Conservation (phyloP, 2,113 vertebrate species). For the Sterrhoptilus dennistouni region DNA sequence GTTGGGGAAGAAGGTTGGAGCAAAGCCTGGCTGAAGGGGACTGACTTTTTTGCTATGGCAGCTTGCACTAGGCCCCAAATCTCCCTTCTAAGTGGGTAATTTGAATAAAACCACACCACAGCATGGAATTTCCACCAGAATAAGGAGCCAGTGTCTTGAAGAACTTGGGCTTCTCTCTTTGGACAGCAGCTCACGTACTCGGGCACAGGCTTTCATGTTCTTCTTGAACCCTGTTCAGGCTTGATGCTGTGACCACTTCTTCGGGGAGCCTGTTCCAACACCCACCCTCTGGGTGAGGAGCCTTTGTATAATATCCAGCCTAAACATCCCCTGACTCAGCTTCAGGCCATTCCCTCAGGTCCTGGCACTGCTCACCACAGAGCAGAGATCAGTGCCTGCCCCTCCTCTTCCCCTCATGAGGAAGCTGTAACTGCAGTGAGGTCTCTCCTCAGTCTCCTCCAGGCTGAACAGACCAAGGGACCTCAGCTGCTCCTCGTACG, state of each 20-base stretch:
- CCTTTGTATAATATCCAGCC: background rate
- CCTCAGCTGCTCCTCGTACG: accelerated
- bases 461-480: background rate
- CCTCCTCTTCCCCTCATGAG: no score
- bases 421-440: background rate
- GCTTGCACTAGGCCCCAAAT: background rate
- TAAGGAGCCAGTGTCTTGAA: background rate
- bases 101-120: background rate
- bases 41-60: background rate
- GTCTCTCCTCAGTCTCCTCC: background rate
- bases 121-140: background rate
- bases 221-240: background rate
- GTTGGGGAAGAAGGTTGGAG: background rate
- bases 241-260: background rate
- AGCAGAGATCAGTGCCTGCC: background rate
- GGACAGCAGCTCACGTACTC: accelerated
- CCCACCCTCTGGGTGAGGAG: accelerated
- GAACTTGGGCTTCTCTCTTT: background rate
- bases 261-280: background rate
- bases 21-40: background rate
- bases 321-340: background rate
- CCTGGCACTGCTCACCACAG: background rate
- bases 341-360: background rate
- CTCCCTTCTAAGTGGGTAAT: accelerated
- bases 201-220: background rate